Base-by-base conservation (phyloP, 2,797 vertebrate genomes). In the Peromyscus melanophrys region DNA sequence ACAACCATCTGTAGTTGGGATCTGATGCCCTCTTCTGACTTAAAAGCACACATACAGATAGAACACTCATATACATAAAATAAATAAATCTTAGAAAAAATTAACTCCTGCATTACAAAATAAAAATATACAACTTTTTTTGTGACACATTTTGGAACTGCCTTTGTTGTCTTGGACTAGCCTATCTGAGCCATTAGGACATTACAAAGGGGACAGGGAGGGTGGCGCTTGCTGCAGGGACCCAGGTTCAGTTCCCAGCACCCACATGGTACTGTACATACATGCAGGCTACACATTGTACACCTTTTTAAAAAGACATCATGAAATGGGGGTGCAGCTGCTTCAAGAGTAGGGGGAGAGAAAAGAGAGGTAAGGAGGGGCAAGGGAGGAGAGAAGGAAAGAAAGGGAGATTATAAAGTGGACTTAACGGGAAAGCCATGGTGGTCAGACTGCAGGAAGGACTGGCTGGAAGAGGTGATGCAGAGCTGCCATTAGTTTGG, bases 381-480 rank as follows among this genome's bases (percentile, higher is more conserved):
- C 63, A 6, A 14, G 25, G 14, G 29, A 19, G 14, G 76, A 6
- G 57, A 34, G 17, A 40, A 8, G 6, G 11, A 31, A 7, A 27
- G n/a, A 34, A 12, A 37, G 31, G 13, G 7, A 27, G 46, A n/a
- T 87, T 89, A 91, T 92, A 93, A 98, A 96, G 96, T 95, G 95
- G 90, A 94, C 98, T 97, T 95, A 98, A 98, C 98, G 96, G 90
- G 97, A 98, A 98, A 98, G 97, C 97, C 97, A 96, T 94, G 96
- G 96, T 96, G 90, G 98, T 98, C 97, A 96, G 91, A 95, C 98
- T 96, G 65, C 97, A 97, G 97, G 96, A 92, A 98, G 97, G 49
- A 78, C 90, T 98, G 97, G 96, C 4, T 96, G 7, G 49, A 27
- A 92, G 90, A 98, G 92, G 92, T 96, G 94, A 93, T 97, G 90